A percentile compares a stretch with the other conserved stretches of the same genome.
Conservation (phyloP, 2,113 vertebrate species). For the Sinocyclocheilus anophthalmus region DNA sequence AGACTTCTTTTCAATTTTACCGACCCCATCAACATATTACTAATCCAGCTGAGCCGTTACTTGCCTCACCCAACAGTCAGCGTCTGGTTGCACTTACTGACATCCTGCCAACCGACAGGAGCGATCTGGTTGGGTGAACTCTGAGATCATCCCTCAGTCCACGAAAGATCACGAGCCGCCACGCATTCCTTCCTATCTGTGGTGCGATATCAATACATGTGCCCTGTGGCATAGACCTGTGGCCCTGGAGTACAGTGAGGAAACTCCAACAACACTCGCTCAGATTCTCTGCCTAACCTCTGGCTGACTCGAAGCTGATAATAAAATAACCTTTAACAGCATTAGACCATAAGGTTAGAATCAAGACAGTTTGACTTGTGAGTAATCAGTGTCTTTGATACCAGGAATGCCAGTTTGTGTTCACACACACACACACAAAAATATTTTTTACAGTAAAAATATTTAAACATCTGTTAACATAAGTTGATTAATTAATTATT, state of each 20-base stretch:
- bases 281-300: conserved; percentile 10
- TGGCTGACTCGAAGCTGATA: conserved; percentile 3
- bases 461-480: too few species aligned
- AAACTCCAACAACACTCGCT: not conserved
- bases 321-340: not conserved
- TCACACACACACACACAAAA: not conserved
- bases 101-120: conserved; percentile 18
- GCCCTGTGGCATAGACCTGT: conserved; percentile 1
- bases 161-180: conserved; percentile 27
- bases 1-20: not conserved
- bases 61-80: conserved; percentile 1
- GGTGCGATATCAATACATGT: conserved; percentile 25
- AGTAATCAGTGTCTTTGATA: conserved; percentile 15
- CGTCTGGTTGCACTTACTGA: conserved; percentile 26
- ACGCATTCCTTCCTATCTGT: conserved; percentile 8
- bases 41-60: not conserved
- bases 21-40: not conserved
- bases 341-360: not conserved
- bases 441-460: too few species aligned
- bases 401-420: not conserved
- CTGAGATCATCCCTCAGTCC: conserved; percentile 27
- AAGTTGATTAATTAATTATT: not conserved
- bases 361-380: conserved; percentile 20
- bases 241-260: not conserved
- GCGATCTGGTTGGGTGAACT: conserved; percentile 3